Base-by-base conservation (phyloP, 2,888 invertebrate species). In the Beris morrisii region DNA sequence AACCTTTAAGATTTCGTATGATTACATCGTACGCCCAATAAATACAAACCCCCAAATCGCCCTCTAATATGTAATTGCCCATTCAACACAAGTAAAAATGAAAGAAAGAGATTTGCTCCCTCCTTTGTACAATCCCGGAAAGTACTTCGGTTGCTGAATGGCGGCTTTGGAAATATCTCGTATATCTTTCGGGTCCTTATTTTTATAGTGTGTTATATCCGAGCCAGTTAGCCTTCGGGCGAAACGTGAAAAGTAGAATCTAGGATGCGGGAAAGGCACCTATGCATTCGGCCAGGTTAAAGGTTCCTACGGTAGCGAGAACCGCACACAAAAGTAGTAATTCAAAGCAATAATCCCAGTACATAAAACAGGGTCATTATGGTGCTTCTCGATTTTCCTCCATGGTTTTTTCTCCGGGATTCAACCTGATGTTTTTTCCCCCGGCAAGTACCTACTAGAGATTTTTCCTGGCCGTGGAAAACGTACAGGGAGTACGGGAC, bases 311-410 rank as follows among this genome's bases (percentile, higher is more conserved):
- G 7, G 38, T 5, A 52, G 30, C 22, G 30, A 15, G 4, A 15
- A 11, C 4, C 15, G 30, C 52, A 52, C 11, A 38, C 54, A 28
- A 58, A 55, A 46, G 65, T 59, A 65, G 63, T 68, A 68, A 68
- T 58, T 68, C 65, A 68, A 61, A 63, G 57, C 46, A 54, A 32
- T 65, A 68, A 68, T 65, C 65, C 61, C 13, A 52, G 68, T 65
- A 65, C 53, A 68, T 65, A 65, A 65, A 67, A 63, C 52, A 65
- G 43, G 44, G 67, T 68, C 68, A 63, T 68, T 68, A 68, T 65
- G 55, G 43, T 57, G 64, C 67, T 67, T 64, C 50, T 44, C 31
- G 57, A 54, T 59, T 59, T 64, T 54, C 64, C n/a, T 59, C 43
- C 55, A 22, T 13, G 52, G 52, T 15, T 38, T n/a, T 56, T 56